A percentile compares a stretch with the other conserved stretches of the same genome.
Evolutionary conservation across 2,113 vertebrate species (phyloP).

Genomic region (Ammodytes dubius): DNA sequence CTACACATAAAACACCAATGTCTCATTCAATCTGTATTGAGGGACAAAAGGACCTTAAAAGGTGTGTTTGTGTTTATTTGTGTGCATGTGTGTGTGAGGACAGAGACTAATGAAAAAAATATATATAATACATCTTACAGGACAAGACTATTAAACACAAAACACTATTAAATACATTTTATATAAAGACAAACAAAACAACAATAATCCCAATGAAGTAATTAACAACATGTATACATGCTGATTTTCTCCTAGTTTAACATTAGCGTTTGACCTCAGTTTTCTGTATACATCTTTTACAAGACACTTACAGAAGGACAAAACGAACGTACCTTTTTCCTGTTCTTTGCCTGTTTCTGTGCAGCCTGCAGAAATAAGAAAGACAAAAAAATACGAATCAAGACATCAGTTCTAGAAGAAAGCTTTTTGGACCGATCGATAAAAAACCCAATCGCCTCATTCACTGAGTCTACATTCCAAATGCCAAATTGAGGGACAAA

Average conservation of each 20-base stretch:
- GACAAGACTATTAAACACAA: too few species aligned
- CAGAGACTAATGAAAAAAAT: too few species aligned
- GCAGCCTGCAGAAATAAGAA: slow-evolving; percentile 92
- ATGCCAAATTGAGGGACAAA: slow-evolving; percentile 57
- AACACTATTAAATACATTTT: too few species aligned
- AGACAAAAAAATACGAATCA: slow-evolving; percentile 46
- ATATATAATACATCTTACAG: too few species aligned
- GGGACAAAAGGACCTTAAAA: too few species aligned
- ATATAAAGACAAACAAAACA: background rate
- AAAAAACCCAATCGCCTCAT: slow-evolving; percentile 20
- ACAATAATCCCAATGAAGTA: background rate
- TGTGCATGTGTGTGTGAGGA: too few species aligned
- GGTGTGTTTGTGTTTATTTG: too few species aligned
- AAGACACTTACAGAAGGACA: background rate
- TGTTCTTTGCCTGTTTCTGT: slow-evolving; percentile 98
- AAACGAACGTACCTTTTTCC: slow-evolving; percentile 91
- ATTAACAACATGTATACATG: background rate
- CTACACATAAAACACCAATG: background rate
- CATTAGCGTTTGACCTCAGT: background rate
- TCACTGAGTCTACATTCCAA: slow-evolving; percentile 40
- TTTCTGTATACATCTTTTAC: background rate
- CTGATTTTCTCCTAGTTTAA: background rate
- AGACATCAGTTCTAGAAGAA: background rate
- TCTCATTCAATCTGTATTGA: background rate
- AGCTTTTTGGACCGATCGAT: background rate